Conservation (phyloP, 2,797 vertebrate genomes). For the Poeciliopsis gracilis region DNA sequence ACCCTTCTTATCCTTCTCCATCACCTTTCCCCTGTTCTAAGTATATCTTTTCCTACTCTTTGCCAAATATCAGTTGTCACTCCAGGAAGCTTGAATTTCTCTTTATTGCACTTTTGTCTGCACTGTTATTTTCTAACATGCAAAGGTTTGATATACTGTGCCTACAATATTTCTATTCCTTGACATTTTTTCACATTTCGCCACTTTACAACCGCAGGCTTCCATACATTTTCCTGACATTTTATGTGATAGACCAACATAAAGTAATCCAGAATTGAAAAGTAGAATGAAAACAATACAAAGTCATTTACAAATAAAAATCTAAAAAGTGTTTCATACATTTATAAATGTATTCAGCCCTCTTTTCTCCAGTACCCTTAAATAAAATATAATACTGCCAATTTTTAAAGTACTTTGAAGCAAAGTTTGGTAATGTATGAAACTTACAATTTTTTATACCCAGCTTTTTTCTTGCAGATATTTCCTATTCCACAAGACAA, state of each 20-base stretch:
- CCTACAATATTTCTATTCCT: not conserved
- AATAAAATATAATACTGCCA: not conserved
- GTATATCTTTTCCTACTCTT: conserved; percentile 29
- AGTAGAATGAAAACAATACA: not conserved
- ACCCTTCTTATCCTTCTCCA: conserved; percentile 24
- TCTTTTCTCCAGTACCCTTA: not conserved
- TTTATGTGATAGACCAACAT: not conserved
- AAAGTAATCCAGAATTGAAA: not conserved
- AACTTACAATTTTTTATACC: not conserved
- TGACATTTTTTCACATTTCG: not conserved
- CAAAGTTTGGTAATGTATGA: not conserved
- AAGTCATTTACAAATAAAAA: not conserved
- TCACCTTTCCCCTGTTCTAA: not conserved
- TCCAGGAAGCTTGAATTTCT: conserved; percentile 25
- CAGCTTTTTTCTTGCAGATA: not conserved
- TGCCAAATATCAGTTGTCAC: conserved; percentile 52
- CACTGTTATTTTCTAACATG: conserved; percentile 37
- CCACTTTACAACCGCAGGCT: not conserved
- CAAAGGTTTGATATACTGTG: conserved; percentile 47
- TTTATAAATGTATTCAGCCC: not conserved
- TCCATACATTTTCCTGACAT: not conserved
- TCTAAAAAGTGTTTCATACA: too few species aligned
- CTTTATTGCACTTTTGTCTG: conserved; percentile 39
- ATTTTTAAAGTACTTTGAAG: not conserved
- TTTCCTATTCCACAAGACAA: not conserved